Percentiles rank a stretch among this genome's conserved stretches.
phyloP scores from a whole-genome alignment of 2,888 invertebrate genomes.

The Psococerastis gibbosa region DNA sequence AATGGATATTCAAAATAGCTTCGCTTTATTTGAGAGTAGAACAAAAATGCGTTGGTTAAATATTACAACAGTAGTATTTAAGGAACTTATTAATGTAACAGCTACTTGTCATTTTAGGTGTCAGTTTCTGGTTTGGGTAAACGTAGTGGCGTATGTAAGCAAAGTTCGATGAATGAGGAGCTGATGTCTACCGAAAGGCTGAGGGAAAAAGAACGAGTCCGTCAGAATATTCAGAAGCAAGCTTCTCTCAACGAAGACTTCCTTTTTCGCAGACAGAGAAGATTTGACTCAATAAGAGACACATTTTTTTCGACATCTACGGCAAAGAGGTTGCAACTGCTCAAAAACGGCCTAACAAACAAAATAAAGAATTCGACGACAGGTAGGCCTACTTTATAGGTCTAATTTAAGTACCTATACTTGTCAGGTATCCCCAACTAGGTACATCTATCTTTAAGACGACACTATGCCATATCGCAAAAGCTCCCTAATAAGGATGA shows the following conservation, averaged over 20 bases:
- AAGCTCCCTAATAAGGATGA: too few species aligned
- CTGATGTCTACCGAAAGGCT: constrained; percentile 72
- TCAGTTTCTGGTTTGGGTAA: constrained; percentile 17
- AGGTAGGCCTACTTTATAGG: constrained; percentile 25
- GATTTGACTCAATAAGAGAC: constrained; percentile 50
- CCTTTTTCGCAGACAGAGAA: constrained; percentile 42
- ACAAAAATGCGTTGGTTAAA: too few species aligned
- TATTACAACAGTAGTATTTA: too few species aligned
- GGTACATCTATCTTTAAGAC: too few species aligned
- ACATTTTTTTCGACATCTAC: constrained; percentile 52
- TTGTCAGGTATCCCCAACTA: too few species aligned
- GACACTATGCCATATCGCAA: too few species aligned
- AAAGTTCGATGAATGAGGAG: constrained; percentile 76
- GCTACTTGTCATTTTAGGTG: constrained; percentile 6
- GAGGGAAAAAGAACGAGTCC: constrained; percentile 60
- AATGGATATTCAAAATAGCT: too few species aligned
- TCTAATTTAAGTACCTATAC: too few species aligned
- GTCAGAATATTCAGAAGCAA: constrained; percentile 74
- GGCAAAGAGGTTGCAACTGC: constrained; percentile 53
- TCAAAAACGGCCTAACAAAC: constrained; percentile 63
- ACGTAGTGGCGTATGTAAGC: constrained; percentile 44
- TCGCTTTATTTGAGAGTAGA: too few species aligned
- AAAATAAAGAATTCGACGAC: constrained; percentile 68
- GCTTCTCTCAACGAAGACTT: constrained; percentile 76
- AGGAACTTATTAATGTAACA: too few species aligned